These are phyloP conservation scores for Cydia fagiglandana DNA, from an alignment of 1,140 invertebrate species.

Conservation along the genomic window DNA sequence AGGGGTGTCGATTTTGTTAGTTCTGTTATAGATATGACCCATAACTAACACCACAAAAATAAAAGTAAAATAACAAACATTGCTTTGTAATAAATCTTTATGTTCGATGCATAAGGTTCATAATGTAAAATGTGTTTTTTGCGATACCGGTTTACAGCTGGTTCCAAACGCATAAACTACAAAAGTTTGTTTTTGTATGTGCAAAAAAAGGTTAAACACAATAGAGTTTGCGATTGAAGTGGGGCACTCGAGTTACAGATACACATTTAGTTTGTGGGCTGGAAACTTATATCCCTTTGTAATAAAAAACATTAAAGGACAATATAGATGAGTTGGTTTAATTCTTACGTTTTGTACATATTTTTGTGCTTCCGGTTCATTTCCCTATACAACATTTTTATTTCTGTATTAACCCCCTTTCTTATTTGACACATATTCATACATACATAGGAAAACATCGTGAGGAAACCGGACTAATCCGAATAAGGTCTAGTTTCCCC, in stretches of 20 bases:
- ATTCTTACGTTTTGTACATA: background rate
- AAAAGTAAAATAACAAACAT: conserved; percentile 23
- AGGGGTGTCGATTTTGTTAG: conserved; percentile 26
- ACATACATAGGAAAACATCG: too few relatives aligned
- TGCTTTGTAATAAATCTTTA: background rate
- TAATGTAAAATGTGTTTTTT: background rate
- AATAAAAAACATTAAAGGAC: background rate
- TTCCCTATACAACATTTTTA: background rate
- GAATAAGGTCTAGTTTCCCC: too few relatives aligned
- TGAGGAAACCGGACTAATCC: too few relatives aligned
- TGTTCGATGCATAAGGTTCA: background rate
- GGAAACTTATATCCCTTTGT: conserved; percentile 19
- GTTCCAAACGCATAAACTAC: conserved; percentile 25
- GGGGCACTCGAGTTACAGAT: conserved; percentile 31
- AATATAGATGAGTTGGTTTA: background rate
- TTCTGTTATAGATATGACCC: conserved; percentile 21
- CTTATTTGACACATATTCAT: too few relatives aligned
- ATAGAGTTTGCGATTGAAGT: conserved; percentile 27
- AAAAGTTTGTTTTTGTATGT: conserved; percentile 31
- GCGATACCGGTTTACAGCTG: conserved; percentile 25
- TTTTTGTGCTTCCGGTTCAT: background rate
- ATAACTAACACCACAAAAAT: background rate
- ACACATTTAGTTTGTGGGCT: conserved; percentile 8
- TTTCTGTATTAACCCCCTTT: background rate
- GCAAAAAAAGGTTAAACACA: conserved; percentile 23